Evolutionary conservation across 2,797 vertebrate species (phyloP), one percentile per base, ranked within the genome.

Genomic region (Rhynchonycteris naso): DNA sequence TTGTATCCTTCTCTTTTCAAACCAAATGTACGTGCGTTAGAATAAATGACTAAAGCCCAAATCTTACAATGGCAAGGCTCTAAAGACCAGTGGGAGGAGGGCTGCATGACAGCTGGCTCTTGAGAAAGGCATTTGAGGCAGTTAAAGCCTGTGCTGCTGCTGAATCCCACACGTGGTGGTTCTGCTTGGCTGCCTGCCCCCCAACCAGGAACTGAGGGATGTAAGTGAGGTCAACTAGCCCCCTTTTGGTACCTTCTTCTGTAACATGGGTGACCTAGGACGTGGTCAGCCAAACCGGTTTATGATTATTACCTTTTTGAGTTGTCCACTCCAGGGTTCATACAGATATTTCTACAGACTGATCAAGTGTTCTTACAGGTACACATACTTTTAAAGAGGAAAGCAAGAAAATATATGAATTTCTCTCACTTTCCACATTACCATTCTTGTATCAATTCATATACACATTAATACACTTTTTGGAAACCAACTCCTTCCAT

Each of bases 381-480:
- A 2, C 43, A 88, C 92, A 71, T 74, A 28, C 24, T 85, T 84
- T n/a, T 38, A 84, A 87, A 80, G 47, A 22, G 59, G 15, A 59
- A 93, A 90, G 33, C 18, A 89, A 92, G 52, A 93, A 33, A 75
- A 50, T 5, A 5, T 7, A 5, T 28, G 35, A 35, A 5, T 43
- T 80, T 19, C 1, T 56, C 38, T 93, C 33, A 54, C 82, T 95
- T 93, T 16, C 61, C 21, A n/a, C 11, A n/a, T 71, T 33, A n/a
- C 54, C 24, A 14, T 65, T n/a, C n/a, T 71, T 30, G 26, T 2
- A 86, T 82, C 15, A 38, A 52, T 74, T 88, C 47, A 38, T 69
- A 63, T 91, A 65, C 24, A 92, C 78, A 92, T 82, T 86, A 54
- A 71, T 47, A 33, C 65, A 50, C 43, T 90, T 95, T 75, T 52